A percentile compares a stretch with the other conserved stretches of the same genome.
Evolutionary conservation across 2,888 invertebrate genomes (phyloP).

Genomic region (Epistrophe eligans): DNA sequence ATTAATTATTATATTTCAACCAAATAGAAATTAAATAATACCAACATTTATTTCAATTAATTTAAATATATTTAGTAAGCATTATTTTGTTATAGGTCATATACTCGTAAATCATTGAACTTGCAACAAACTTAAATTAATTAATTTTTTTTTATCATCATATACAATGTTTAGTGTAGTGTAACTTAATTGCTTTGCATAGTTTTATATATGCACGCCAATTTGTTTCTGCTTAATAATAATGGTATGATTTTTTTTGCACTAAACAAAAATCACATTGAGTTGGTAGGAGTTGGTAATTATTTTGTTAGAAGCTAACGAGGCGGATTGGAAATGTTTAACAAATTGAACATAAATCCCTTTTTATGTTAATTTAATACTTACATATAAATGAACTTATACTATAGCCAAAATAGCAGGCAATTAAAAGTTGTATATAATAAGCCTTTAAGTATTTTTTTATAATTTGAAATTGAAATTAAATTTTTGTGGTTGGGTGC

Average conservation of each 20-base stretch:
- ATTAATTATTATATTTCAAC: background rate
- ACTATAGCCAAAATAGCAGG: too few species aligned
- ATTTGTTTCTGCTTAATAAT: background rate
- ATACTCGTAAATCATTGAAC: background rate
- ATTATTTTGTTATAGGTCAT: background rate
- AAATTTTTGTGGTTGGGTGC: too few species aligned
- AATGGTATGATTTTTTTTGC: background rate
- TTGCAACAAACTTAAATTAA: background rate
- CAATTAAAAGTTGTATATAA: too few species aligned
- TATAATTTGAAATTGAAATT: too few species aligned
- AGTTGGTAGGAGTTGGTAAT: background rate
- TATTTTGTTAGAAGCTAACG: background rate
- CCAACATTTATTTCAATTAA: background rate
- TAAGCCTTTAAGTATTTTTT: too few species aligned
- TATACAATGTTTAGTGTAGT: constrained; percentile 2
- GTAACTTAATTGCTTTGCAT: background rate
- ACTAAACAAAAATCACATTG: background rate
- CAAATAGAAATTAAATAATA: background rate
- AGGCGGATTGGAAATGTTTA: background rate
- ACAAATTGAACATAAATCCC: background rate
- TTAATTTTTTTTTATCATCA: background rate
- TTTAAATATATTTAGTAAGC: background rate
- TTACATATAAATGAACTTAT: too few species aligned
- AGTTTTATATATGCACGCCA: background rate
- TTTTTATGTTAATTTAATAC: too few species aligned